These are phyloP conservation scores for Laterallus jamaicensis DNA, from an alignment of 2,113 vertebrate species.

Conservation along the genomic window DNA sequence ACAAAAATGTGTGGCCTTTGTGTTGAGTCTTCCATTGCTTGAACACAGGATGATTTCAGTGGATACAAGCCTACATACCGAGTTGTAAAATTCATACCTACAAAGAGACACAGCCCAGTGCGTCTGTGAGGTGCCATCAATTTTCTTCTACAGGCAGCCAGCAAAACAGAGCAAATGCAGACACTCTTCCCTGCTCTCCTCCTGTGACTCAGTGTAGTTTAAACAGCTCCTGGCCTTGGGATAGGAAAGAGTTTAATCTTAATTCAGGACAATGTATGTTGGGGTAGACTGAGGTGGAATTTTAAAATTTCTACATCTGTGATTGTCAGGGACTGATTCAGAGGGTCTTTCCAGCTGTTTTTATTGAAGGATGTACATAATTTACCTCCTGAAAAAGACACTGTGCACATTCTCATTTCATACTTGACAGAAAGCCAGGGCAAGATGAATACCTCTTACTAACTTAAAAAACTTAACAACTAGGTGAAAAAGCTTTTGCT, in stretches of 20 bases:
- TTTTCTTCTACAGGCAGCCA: not conserved
- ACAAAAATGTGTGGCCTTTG: not conserved
- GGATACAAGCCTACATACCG: not conserved
- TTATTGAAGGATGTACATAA: slow-evolving; percentile 6
- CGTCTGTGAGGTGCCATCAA: not conserved
- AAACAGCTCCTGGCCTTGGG: not conserved
- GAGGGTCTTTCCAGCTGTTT: not conserved
- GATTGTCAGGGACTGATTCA: not conserved
- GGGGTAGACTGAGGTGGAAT: not conserved
- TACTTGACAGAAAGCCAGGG: not conserved
- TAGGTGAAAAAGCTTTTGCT: slow-evolving; percentile 3
- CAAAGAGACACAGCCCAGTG: not conserved
- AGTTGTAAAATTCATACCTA: not conserved
- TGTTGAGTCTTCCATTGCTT: not conserved
- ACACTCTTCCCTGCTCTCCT: not conserved
- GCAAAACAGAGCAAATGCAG: not conserved
- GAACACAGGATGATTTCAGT: not conserved
- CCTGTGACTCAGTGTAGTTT: fast-evolving
- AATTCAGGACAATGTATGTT: not conserved
- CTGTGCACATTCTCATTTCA: not conserved
- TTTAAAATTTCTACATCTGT: not conserved
- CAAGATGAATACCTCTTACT: not conserved
- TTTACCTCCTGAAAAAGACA: not conserved
- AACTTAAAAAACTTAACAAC: not conserved
- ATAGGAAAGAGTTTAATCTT: not conserved